phyloP scores from a whole-genome alignment of 2,888 invertebrate species.

The Hedychridium roseum region DNA sequence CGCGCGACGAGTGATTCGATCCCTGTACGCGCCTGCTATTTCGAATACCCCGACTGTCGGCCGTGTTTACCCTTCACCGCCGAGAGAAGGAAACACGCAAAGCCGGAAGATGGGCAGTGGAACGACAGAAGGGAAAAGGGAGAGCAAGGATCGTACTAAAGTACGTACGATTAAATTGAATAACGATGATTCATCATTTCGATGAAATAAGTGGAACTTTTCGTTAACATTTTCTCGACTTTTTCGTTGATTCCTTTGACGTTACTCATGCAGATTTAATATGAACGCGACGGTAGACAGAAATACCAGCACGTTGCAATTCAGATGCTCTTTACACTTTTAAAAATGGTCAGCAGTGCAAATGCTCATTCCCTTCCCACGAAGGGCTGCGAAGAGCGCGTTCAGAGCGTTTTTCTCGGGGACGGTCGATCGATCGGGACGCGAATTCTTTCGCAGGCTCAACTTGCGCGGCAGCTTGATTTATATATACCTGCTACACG shows the following conservation, averaged over 20 bases:
- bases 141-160: not conserved
- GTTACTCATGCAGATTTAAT: too few species aligned
- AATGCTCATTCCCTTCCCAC: conserved; percentile 34
- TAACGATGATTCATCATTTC: too few species aligned
- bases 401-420: conserved; percentile 45
- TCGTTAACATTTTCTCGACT: too few species aligned
- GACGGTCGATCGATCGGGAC: conserved; percentile 44
- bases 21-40: conserved; percentile 33
- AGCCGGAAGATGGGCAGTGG: too few species aligned
- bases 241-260: too few species aligned
- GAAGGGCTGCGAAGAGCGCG: conserved; percentile 26
- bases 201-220: too few species aligned
- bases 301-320: not conserved
- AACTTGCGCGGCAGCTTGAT: conserved; percentile 41
- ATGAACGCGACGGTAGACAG: too few species aligned
- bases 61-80: not conserved
- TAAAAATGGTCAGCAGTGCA: too few species aligned
- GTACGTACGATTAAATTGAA: too few species aligned
- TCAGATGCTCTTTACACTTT: not conserved
- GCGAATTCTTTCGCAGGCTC: conserved; percentile 44
- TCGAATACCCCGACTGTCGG: conserved; percentile 17
- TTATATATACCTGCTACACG: conserved; percentile 26
- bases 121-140: not conserved
- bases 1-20: conserved; percentile 40
- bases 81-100: too few species aligned